Conservation (phyloP, 1,140 invertebrate genomes). For the Ganaspis sp. region DNA sequence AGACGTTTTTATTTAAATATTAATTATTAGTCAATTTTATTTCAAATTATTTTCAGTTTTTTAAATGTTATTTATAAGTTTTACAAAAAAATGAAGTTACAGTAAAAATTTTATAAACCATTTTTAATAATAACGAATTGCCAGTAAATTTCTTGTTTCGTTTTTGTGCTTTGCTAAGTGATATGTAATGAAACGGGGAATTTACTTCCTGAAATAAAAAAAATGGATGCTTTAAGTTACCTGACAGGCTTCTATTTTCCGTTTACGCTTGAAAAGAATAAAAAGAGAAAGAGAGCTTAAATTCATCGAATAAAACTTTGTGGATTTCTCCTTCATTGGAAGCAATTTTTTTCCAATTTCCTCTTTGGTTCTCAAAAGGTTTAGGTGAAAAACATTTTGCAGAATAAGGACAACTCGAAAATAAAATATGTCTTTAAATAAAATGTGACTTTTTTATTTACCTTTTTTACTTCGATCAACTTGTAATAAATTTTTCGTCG, state of each 20-base stretch:
- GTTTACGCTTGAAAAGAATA: not conserved
- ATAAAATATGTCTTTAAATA: not conserved
- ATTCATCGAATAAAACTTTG: slow-evolving; percentile 14
- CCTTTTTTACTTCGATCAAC: slow-evolving; percentile 39
- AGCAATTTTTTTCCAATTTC: not conserved
- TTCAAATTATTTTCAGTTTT: too few relatives aligned
- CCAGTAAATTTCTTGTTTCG: not conserved
- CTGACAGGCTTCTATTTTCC: not conserved
- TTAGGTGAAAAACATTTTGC: not conserved
- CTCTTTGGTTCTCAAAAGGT: not conserved
- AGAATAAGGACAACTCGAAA: not conserved
- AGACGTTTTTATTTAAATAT: too few relatives aligned
- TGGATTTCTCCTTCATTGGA: not conserved
- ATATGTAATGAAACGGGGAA: not conserved
- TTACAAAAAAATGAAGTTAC: too few relatives aligned
- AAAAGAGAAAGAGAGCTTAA: not conserved
- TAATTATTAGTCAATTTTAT: too few relatives aligned
- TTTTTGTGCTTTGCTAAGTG: not conserved
- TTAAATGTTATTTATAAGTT: too few relatives aligned
- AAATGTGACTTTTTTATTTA: slow-evolving; percentile 15
- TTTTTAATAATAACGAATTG: not conserved
- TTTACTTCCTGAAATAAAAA: not conserved
- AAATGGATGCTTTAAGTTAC: not conserved
- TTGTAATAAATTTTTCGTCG: slow-evolving; percentile 40
- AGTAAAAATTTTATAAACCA: too few relatives aligned